These are phyloP conservation scores for Atherix ibis DNA, from an alignment of 2,888 invertebrate species.

Conservation along the genomic window DNA sequence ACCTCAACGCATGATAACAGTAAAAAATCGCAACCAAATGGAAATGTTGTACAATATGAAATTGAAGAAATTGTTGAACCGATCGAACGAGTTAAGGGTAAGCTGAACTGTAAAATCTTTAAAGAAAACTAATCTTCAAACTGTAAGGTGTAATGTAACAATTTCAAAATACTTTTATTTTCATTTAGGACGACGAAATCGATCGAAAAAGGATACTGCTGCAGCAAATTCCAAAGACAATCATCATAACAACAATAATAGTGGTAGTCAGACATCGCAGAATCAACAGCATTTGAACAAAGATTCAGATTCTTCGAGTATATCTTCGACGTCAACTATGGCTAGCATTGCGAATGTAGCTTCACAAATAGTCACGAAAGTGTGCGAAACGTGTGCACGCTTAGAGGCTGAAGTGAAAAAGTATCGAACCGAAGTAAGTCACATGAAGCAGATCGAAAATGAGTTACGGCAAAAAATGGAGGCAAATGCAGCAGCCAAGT, in stretches of 20 bases:
- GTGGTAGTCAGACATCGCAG: conserved; percentile 11
- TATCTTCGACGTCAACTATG: conserved; percentile 14
- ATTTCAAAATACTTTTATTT: conserved; percentile 1
- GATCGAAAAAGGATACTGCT: conserved; percentile 24
- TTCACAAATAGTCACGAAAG: conserved; percentile 30
- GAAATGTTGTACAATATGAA: conserved; percentile 24
- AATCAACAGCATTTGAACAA: conserved; percentile 15
- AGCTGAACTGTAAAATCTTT: no score
- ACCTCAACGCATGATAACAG: not conserved
- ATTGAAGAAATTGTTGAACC: conserved; percentile 25
- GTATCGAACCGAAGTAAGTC: conserved; percentile 29
- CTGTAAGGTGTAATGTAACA: conserved; percentile 1
- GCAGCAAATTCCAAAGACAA: conserved; percentile 31
- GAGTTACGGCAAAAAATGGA: conserved; percentile 34
- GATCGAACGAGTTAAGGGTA: conserved; percentile 20
- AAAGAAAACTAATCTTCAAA: no score
- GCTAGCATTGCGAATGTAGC: conserved; percentile 27
- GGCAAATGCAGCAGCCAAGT: conserved; percentile 48
- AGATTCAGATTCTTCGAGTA: conserved; percentile 17
- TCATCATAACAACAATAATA: conserved; percentile 19
- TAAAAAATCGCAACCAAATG: conserved; percentile 19
- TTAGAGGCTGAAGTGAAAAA: conserved; percentile 31
- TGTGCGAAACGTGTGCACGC: conserved; percentile 31
- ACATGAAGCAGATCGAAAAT: conserved; percentile 32
- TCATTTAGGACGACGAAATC: conserved; percentile 28